Percentiles rank a stretch among this genome's conserved stretches.
phyloP scores from a whole-genome alignment of 2,113 vertebrate genomes.

The Gasterosteus nipponicus region DNA sequence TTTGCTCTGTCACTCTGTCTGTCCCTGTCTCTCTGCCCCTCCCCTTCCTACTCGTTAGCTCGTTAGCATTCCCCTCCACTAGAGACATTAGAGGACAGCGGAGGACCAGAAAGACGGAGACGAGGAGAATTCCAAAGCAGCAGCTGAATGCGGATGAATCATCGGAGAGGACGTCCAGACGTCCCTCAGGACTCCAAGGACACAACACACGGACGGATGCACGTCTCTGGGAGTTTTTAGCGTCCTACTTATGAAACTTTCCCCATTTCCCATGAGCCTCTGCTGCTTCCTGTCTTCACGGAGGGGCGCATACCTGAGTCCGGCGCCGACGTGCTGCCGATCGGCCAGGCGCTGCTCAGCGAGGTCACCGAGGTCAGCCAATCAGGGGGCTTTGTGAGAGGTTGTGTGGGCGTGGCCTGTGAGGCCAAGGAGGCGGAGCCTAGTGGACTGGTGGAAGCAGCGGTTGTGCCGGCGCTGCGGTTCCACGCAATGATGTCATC shows the following conservation, averaged over 20 bases:
- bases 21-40: too few species aligned
- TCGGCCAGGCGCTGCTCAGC: constrained; percentile 40
- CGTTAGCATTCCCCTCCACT: constrained; percentile 63
- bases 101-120: constrained; percentile 47
- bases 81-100: constrained; percentile 14
- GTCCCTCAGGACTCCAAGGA: too few species aligned
- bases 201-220: too few species aligned
- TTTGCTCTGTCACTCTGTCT: background rate
- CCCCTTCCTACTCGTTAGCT: background rate
- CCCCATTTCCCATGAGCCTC: constrained; percentile 8
- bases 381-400: constrained; percentile 47
- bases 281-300: background rate
- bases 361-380: constrained; percentile 67
- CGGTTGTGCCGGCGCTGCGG: background rate
- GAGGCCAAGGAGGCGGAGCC: constrained; percentile 21
- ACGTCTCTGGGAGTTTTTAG: too few species aligned
- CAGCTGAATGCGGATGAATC: constrained; percentile 37
- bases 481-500: background rate
- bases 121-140: constrained; percentile 55
- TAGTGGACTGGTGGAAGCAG: background rate
- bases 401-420: constrained; percentile 49
- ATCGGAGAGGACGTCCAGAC: background rate
- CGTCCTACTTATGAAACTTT: too few species aligned
- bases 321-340: constrained; percentile 14
- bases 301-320: constrained; percentile 53